phyloP scores from a whole-genome alignment of 2,888 invertebrate genomes.

The Hylaea fasciaria region DNA sequence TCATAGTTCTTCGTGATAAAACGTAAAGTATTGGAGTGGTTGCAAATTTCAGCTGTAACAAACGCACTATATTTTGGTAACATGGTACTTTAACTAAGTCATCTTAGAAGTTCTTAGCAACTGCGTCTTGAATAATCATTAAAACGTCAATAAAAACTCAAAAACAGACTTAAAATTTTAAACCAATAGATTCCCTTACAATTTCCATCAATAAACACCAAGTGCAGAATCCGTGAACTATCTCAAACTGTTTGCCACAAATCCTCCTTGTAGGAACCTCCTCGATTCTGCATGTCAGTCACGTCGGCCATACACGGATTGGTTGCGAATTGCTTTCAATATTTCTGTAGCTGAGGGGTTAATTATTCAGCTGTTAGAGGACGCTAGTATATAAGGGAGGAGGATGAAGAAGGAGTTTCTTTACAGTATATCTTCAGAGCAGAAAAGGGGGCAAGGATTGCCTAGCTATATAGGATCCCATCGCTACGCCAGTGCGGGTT shows the following conservation, averaged over 20 bases:
- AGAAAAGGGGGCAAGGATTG: too few species aligned
- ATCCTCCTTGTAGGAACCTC: background rate
- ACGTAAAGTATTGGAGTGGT: too few species aligned
- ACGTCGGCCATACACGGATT: constrained; percentile 76
- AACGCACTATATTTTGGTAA: too few species aligned
- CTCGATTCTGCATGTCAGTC: constrained; percentile 52
- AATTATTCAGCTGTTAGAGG: constrained; percentile 64
- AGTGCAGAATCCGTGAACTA: background rate
- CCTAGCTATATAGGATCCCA: too few species aligned
- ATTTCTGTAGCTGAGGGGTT: constrained; percentile 69
- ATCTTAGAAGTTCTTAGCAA: too few species aligned
- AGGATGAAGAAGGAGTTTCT: background rate
- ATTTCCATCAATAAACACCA: background rate
- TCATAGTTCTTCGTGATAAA: background rate
- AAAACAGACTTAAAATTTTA: too few species aligned
- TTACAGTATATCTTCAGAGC: background rate
- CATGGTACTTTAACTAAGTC: too few species aligned
- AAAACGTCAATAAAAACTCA: too few species aligned
- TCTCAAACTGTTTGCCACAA: constrained; percentile 5
- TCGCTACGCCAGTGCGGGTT: too few species aligned
- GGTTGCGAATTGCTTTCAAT: constrained; percentile 75
- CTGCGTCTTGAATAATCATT: too few species aligned
- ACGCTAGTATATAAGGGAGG: constrained; percentile 5
- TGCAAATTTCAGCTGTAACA: too few species aligned
- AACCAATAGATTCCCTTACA: background rate